Conservation (phyloP, 2,797 vertebrate genomes). For the Hypotaenidia okinawae region DNA sequence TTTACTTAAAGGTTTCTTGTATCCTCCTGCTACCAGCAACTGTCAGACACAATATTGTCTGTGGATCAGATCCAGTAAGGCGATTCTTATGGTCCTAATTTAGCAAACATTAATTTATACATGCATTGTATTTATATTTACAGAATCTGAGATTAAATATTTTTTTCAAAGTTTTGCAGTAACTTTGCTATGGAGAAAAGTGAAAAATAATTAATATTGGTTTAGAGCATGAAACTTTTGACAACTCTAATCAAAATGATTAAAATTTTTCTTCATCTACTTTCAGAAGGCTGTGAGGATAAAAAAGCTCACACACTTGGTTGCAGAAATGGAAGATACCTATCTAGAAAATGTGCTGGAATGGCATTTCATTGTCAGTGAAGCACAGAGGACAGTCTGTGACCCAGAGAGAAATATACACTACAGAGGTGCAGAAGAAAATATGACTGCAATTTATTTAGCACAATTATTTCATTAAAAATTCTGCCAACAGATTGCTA, state of each 20-base stretch:
- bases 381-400: not conserved
- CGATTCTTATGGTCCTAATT: not conserved
- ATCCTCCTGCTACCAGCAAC: not conserved
- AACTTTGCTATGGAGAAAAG: not conserved
- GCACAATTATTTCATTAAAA: constrained; percentile 37
- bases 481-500: not conserved
- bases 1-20: not conserved
- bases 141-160: not conserved
- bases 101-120: not conserved
- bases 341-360: not conserved
- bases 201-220: not conserved
- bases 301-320: not conserved
- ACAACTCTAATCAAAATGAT: not conserved
- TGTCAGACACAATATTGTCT: not conserved
- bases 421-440: not conserved
- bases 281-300: not conserved
- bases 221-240: not conserved
- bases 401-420: not conserved
- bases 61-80: not conserved
- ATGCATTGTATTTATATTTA: not conserved
- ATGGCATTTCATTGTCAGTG: not conserved
- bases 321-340: not conserved
- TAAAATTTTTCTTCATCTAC: not conserved
- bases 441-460: not conserved
- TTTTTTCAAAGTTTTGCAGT: not conserved